phyloP scores from a whole-genome alignment of 2,113 vertebrate genomes.

The Boleophthalmus pectinirostris region DNA sequence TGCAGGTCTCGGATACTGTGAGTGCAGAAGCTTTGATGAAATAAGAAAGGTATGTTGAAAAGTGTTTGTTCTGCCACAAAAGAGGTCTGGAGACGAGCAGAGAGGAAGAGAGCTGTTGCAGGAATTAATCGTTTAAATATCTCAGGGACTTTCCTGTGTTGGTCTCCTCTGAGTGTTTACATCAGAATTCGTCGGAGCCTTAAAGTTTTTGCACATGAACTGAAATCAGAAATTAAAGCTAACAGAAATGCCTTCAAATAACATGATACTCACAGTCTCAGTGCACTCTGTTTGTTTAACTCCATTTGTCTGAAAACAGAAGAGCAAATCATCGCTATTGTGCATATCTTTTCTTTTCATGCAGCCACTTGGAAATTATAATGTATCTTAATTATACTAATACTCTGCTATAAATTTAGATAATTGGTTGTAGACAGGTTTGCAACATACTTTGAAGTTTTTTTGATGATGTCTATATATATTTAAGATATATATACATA shows the following conservation, averaged over 20 bases:
- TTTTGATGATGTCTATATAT: too few species aligned
- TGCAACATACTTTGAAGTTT: too few species aligned
- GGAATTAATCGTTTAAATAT: constrained; percentile 71
- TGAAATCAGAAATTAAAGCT: constrained; percentile 40
- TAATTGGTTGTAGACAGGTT: too few species aligned
- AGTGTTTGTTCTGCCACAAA: constrained; percentile 56
- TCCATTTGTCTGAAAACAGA: constrained; percentile 21
- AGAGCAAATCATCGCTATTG: constrained; percentile 19
- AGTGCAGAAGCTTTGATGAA: constrained; percentile 36
- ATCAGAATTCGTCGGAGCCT: constrained; percentile 52
- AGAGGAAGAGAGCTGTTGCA: constrained; percentile 34
- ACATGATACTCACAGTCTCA: constrained; percentile 50
- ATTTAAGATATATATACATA: too few species aligned
- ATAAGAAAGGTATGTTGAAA: constrained; percentile 46
- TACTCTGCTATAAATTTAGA: too few species aligned
- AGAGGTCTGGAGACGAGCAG: constrained; percentile 38
- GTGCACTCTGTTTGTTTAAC: constrained; percentile 21
- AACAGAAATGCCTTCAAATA: constrained; percentile 70
- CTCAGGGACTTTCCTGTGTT: constrained; percentile 58
- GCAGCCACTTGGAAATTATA: not conserved
- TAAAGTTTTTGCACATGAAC: constrained; percentile 58
- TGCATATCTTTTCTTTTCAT: constrained; percentile 3
- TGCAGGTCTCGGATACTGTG: not conserved
- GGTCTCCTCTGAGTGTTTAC: constrained; percentile 54
- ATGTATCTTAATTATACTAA: not conserved